Base-by-base conservation (phyloP, 2,888 invertebrate species). In the Tenodera sinensis region DNA sequence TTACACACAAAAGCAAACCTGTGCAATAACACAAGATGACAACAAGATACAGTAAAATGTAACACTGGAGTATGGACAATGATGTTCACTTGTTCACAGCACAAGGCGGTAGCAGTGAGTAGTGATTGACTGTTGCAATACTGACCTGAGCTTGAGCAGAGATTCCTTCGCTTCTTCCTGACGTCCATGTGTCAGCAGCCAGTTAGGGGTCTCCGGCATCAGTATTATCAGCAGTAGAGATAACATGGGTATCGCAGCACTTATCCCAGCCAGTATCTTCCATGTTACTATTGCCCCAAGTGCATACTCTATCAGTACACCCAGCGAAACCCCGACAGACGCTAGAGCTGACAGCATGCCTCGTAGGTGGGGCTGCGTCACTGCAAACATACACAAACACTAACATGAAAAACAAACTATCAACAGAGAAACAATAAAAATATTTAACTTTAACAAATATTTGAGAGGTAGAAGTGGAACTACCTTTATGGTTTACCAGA, bases 141-240 rank as follows among this genome's bases (percentile, higher is more conserved):
- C 20, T 86, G 30, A 90, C 90, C 91, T 93, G 12, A 96, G 93
- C 91, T 95, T 95, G 6, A 93, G 93, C 83, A 96, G 92, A 0
- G 96, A 95, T 86, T 93, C 93, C 90, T 94, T 93, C 0, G 96
- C 96, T 83, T 95, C 94, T 47, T 95, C 90, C 28, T 88, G 83
- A 6, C 84, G 83, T 54, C 90, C 89, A 83, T 89, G 88, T 28
- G 85, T 81, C 27, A 97, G 94, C 25, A 96, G 94, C 93, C 95
- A 97, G 91, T 96, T 95, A 1, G 97, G 97, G 0, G 96, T 95
- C 92, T 97, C 97, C 0, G 97, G 97, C 88, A 96, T 94, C 20
- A 96, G 92, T 34, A 95, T 93, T 94, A 96, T 95, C 0, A 95
- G 93, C 0, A 96, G 91, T 0, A 96, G 92, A 0, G 96, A 95